A percentile compares a stretch with the other conserved stretches of the same genome.
Evolutionary conservation across 2,113 vertebrate species (phyloP).

Genomic region (Potamarius usumacintae): DNA sequence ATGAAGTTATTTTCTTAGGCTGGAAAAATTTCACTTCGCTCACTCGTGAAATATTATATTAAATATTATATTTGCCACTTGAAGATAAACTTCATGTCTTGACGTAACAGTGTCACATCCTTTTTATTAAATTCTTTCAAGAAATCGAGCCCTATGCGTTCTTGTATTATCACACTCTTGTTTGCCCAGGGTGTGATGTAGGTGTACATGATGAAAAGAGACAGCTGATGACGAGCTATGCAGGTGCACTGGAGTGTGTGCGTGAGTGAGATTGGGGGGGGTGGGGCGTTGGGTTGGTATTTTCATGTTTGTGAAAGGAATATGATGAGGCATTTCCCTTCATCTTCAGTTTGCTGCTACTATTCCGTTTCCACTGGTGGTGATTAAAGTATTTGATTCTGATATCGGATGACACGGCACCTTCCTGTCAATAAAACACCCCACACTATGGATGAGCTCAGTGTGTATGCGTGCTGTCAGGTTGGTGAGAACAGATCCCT

Average conservation of each 20-base stretch:
- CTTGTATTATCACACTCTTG: not conserved
- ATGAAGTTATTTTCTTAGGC: too few relatives aligned
- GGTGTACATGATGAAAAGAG: constrained; percentile 36
- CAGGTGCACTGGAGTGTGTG: constrained; percentile 36
- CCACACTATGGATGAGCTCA: constrained; percentile 22
- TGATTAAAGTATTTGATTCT: not conserved
- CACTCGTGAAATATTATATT: too few relatives aligned
- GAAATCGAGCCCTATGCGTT: not conserved
- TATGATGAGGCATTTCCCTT: constrained; percentile 8
- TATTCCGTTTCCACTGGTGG: too few relatives aligned
- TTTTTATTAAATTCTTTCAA: not conserved
- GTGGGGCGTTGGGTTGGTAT: not conserved
- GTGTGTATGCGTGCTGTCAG: constrained; percentile 56
- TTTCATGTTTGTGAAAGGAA: constrained; percentile 4
- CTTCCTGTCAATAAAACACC: constrained; percentile 12
- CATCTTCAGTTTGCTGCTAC: constrained; percentile 4
- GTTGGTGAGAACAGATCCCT: not conserved
- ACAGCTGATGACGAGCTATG: constrained; percentile 45
- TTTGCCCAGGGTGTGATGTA: not conserved
- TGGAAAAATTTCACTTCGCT: too few relatives aligned
- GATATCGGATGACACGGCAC: not conserved
- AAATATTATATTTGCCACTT: too few relatives aligned
- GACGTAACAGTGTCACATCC: too few relatives aligned
- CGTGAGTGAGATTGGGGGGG: not conserved
- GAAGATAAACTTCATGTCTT: too few relatives aligned